Evolutionary conservation across 2,113 vertebrate genomes (phyloP), one percentile per base, ranked within the genome.

Genomic region (Plecotus auritus): DNA sequence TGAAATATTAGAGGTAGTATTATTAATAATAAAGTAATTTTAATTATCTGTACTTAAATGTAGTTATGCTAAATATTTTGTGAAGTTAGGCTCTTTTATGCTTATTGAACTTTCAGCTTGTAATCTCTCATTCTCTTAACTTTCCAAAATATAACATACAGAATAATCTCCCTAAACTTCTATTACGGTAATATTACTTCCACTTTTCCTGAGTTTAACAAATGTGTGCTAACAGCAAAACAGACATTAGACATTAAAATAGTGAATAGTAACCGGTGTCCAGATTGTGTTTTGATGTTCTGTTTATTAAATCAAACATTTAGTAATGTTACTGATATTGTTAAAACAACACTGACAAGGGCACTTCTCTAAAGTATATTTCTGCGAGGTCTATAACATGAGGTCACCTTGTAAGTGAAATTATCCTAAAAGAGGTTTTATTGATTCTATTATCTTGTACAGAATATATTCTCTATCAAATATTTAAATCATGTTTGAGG

Each of bases 1-100:
- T 83, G 30, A 91, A 82, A 1, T 64, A 18, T 82, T 66, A 74
- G 14, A 61, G 54, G 3, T 80, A 8, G 6, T 74, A 6, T 23
- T 47, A 37, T 76, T 77, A 11, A 66, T 74, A 84, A 47, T 45
- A 32, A 92, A 92, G 14, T 84, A 47, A 82, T 86, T 93, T 95
- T 17, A 81, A 40, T 56, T 73, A 32, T 86, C 80, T 70, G 56
- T 95, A 32, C 45, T 93, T 32, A 76, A 88, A 85, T 76, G 2
- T 3, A 35, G 8, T 45, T 45, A 37, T 59, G 9, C 12, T 35
- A 90, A 64, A 40, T 45, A 45, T 35, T 95, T 16, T 92, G 4
- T 78, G 26, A 92, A 40, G 1, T 64, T 85, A 42, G 6, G 42
- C 4, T 28, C 40, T 54, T 74, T 67, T 40, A 16, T 61, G 4